A percentile compares a stretch with the other conserved stretches of the same genome.
These are phyloP conservation scores for Babylonia areolata DNA, from an alignment of 1,140 invertebrate species.

Conservation along the genomic window DNA sequence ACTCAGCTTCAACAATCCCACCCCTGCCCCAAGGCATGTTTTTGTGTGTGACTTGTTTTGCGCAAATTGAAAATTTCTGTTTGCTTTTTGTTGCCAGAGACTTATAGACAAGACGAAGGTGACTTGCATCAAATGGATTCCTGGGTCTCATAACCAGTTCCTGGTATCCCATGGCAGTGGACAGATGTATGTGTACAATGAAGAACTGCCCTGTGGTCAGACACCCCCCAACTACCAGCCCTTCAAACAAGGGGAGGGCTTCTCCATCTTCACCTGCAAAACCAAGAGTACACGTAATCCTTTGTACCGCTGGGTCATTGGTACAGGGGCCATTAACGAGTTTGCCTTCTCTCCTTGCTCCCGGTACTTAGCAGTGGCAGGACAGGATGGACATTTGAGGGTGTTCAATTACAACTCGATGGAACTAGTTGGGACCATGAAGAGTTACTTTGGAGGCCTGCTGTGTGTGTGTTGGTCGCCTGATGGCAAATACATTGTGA, in stretches of 20 bases:
- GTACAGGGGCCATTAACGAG: conserved; percentile 93
- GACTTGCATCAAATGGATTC: conserved; percentile 98
- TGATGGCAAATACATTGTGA: conserved; percentile 95
- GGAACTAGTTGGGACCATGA: conserved; percentile 89
- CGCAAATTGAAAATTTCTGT: background rate
- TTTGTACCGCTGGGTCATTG: conserved; percentile 82
- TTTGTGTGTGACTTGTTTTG: too few species aligned
- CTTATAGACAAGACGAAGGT: conserved; percentile 98
- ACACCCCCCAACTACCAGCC: conserved; percentile 91
- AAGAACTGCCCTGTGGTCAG: conserved; percentile 92
- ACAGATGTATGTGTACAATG: conserved; percentile 97
- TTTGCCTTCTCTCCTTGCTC: conserved; percentile 98
- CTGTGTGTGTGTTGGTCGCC: conserved; percentile 98
- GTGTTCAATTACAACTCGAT: conserved; percentile 99
- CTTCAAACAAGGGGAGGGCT: conserved; percentile 96
- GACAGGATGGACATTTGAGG: conserved; percentile 97
- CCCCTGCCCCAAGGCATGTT: too few species aligned
- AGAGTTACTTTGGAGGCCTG: conserved; percentile 96
- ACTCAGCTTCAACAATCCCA: too few species aligned
- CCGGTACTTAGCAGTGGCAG: conserved; percentile 85
- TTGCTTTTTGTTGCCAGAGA: conserved; percentile 82
- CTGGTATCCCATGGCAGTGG: conserved; percentile 96
- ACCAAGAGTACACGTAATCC: conserved; percentile 97
- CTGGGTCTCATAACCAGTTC: conserved; percentile 94
- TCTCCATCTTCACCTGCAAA: conserved; percentile 95